phyloP scores from a whole-genome alignment of 2,113 vertebrate genomes.

The Parotia lawesii region DNA sequence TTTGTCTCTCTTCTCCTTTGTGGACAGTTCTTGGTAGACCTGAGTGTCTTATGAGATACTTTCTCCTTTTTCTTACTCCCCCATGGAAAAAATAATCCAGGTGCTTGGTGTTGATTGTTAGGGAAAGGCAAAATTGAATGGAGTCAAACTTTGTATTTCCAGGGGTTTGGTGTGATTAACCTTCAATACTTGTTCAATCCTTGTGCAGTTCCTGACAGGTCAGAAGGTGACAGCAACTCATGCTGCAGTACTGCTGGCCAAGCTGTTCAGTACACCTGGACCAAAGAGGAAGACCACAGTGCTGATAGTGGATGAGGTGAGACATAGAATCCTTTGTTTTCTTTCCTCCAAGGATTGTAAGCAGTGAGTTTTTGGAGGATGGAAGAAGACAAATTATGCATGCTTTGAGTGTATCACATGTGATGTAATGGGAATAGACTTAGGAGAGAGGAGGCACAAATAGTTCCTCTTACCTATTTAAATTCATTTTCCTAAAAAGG shows the following conservation, averaged over 20 bases:
- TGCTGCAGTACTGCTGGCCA: conserved; percentile 85
- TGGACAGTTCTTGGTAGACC: neutral
- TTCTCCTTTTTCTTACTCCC: no score
- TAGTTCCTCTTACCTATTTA: neutral
- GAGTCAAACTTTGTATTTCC: neutral
- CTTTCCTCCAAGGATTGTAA: neutral
- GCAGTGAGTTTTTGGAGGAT: neutral
- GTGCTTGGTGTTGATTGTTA: neutral
- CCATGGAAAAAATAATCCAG: neutral
- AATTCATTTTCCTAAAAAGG: neutral
- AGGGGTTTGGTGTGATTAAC: neutral
- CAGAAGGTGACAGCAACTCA: conserved; percentile 90
- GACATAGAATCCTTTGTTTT: neutral
- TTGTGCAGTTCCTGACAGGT: conserved; percentile 83
- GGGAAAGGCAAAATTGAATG: neutral
- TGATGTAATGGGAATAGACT: neutral
- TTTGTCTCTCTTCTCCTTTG: neutral
- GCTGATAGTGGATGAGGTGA: conserved; percentile 92
- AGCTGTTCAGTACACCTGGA: conserved; percentile 76
- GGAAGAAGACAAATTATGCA: neutral
- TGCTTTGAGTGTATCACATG: neutral
- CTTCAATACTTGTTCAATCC: neutral
- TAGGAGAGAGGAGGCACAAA: neutral
- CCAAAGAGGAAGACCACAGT: conserved; percentile 85
- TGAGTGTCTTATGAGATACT: neutral